Percentiles rank a stretch among this genome's conserved stretches.
phyloP scores from a whole-genome alignment of 2,888 invertebrate species.

The Microdon myrmicae region DNA sequence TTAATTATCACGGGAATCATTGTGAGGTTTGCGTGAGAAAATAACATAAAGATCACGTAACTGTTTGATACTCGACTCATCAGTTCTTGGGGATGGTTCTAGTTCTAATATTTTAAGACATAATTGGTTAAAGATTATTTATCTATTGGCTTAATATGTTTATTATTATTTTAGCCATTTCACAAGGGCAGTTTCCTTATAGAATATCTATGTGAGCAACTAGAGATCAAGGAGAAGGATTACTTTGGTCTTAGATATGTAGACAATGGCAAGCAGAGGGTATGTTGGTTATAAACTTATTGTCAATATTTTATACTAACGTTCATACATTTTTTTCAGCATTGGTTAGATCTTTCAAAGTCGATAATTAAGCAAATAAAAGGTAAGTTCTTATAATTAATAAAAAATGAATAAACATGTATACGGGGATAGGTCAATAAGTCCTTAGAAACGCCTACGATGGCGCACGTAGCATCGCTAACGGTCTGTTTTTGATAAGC shows the following conservation, averaged over 20 bases:
- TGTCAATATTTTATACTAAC: conserved; percentile 11
- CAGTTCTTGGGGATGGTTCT: conserved; percentile 16
- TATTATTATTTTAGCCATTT: conserved; percentile 73
- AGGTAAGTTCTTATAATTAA: conserved; percentile 72
- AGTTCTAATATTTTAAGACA: conserved; percentile 32
- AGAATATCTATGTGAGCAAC: conserved; percentile 89
- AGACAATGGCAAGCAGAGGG: conserved; percentile 87
- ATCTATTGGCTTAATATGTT: conserved; percentile 29
- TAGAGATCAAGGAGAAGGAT: conserved; percentile 92
- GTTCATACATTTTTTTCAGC: conserved; percentile 70
- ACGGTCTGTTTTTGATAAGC: too few relatives aligned
- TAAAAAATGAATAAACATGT: conserved; percentile 3
- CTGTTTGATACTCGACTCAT: conserved; percentile 20
- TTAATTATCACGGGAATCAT: conserved; percentile 40
- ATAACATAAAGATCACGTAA: conserved; percentile 39
- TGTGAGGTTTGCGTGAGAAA: conserved; percentile 43
- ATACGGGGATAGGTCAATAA: too few relatives aligned
- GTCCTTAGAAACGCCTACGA: too few relatives aligned
- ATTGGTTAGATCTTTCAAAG: conserved; percentile 93
- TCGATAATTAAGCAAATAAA: conserved; percentile 91
- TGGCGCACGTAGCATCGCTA: too few relatives aligned
- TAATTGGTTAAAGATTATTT: conserved; percentile 21
- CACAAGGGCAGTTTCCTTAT: conserved; percentile 90
- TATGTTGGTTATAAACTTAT: conserved; percentile 66
- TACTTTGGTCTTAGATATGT: conserved; percentile 95